phyloP scores from a whole-genome alignment of 2,113 vertebrate species.

The Bucco capensis region DNA sequence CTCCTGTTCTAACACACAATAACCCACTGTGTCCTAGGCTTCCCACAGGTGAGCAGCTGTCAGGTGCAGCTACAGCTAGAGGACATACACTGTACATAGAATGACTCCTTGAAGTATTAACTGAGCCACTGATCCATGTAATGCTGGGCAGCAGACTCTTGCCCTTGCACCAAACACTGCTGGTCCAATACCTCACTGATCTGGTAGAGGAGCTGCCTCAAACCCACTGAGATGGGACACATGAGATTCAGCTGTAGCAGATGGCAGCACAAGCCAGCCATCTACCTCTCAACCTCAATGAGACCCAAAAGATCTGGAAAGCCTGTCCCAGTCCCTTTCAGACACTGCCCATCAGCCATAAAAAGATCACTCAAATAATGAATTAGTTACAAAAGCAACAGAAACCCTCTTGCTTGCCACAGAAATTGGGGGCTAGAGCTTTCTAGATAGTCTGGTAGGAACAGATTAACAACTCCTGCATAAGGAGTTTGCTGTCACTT shows the following conservation, averaged over 20 bases:
- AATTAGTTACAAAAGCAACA: background rate
- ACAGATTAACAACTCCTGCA: background rate
- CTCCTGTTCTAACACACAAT: background rate
- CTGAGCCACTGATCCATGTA: background rate
- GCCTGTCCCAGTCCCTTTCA: background rate
- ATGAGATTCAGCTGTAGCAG: background rate
- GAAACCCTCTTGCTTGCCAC: background rate
- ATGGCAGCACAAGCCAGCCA: background rate
- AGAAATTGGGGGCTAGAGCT: background rate
- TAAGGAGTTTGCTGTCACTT: too few relatives aligned
- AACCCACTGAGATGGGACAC: background rate
- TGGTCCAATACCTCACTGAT: background rate
- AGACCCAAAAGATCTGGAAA: background rate
- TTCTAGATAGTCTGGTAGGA: background rate
- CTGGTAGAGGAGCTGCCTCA: background rate
- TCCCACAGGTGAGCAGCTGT: background rate
- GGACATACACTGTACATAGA: background rate
- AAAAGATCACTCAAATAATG: background rate
- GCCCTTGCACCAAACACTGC: background rate
- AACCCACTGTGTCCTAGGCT: background rate
- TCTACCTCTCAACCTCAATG: background rate
- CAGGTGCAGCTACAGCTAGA: background rate
- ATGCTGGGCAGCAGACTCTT: background rate
- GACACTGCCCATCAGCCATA: background rate
- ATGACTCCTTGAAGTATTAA: background rate